Base-by-base conservation (phyloP, 2,113 vertebrate genomes). In the Desmodus rotundus region DNA sequence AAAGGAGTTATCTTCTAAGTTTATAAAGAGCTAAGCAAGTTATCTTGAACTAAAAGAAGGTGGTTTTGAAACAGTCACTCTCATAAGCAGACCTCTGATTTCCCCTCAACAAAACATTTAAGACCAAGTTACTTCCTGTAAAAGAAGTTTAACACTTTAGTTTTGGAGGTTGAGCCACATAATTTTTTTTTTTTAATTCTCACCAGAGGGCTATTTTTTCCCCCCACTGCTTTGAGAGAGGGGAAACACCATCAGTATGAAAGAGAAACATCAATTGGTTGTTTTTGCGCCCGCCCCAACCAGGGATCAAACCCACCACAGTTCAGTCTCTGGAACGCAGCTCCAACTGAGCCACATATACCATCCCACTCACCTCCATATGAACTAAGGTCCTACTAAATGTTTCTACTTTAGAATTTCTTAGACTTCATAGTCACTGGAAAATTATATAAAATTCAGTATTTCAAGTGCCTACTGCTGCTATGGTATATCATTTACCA, bases 401-500 rank as follows among this genome's bases (percentile, higher is more conserved):
- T 36, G 14, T 89, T 82, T 72, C 47, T 82, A 65, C 58, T 89
- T 88, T 28, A 73, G 38, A 67, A 38, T 45, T 63, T 83, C 72
- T 73, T 16, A 67, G 52, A 89, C 74, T 94, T 92, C 41, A 81
- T 61, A 36, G 45, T 65, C 54, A 88, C 24, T 94, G 83, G 88
- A 86, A 91, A 87, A 61, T 72, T 3, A 94, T 61, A 26, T 68
- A 90, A 84, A 89, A 76, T 36, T 90, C 43, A 89, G 8, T 90
- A 72, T 95, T 96, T 93, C 43, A 85, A 43, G 36, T 93, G 61
- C 67, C 87, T 88, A 56, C 41, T 94, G 52, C 38, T 70, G 52
- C 36, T 84, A 3, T 87, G 78, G 84, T 45, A 47, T 76, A 47
- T 76, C 56, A 47, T 47, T 73, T 91, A 67, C 33, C 50, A 14